Evolutionary conservation across 2,113 vertebrate genomes (phyloP), one percentile per base, ranked within the genome.

Genomic region (Dendropsophus ebraccatus): DNA sequence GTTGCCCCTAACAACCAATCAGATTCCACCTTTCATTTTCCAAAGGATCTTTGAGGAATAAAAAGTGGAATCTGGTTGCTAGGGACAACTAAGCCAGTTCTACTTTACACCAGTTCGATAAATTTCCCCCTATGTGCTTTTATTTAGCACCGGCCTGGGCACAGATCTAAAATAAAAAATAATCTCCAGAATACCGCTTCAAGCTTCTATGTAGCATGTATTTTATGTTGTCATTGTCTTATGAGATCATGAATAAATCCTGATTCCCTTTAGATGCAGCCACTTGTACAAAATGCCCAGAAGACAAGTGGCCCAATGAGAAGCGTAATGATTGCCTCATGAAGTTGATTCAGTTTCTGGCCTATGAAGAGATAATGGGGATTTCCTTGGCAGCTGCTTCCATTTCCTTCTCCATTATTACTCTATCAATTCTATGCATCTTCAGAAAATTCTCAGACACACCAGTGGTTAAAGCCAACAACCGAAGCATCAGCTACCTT

Each of bases 261-360:
- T 35, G 60, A 88, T 85, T 45, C 81, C 76, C 83, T 88, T 49
- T 85, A 93, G 91, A 91, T 56, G 88, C 87, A 13, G 19, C 75
- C 67, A 85, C 84, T 1, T 89, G 88, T 84, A 23, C 89, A 28
- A 92, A 87, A 82, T 92, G 88, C 83, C 88, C 89, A 12, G 41
- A 52, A 60, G 88, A 92, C 78, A 88, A 89, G 30, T 90, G 91
- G 89, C 88, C 91, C 5, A 91, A 87, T 23, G 19, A 35, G 60
- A 85, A 84, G 56, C 60, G 88, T 45, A 88, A 88, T 32, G 41
- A 19, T 14, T 90, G 89, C 86, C 67, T 91, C 67, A 73, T 85
- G 58, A 91, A 90, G 88, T 85, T 82, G 30, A 81, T 88, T 60
- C 89, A 91, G 87, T 92, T 91, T 81, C 45, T 91, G 50, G 90